Evolutionary conservation across 2,797 vertebrate genomes (phyloP).

Genomic region (Protonibea diacanthus): DNA sequence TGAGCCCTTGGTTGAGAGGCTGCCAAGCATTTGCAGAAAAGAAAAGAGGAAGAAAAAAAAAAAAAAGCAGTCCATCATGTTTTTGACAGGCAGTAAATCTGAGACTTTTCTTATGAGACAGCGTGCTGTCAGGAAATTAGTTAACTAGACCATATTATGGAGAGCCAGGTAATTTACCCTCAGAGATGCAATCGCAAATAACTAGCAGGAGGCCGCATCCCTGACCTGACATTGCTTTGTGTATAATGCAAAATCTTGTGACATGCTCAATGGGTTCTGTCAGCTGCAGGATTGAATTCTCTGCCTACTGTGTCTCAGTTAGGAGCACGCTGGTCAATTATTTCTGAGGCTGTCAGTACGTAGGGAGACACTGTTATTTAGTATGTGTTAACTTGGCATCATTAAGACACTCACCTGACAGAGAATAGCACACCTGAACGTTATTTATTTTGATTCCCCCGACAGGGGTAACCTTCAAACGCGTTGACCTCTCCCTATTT

Average conservation of each 20-base stretch:
- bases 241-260: slow-evolving; percentile 88
- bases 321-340: slow-evolving; percentile 90
- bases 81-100: slow-evolving; percentile 84
- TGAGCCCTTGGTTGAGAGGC: slow-evolving; percentile 73
- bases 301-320: slow-evolving; percentile 86
- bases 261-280: slow-evolving; percentile 89
- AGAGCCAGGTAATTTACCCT: slow-evolving; percentile 87
- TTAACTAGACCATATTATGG: slow-evolving; percentile 87
- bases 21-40: slow-evolving; percentile 75
- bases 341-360: slow-evolving; percentile 89
- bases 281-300: slow-evolving; percentile 89
- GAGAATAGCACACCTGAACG: slow-evolving; percentile 82
- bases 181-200: slow-evolving; percentile 85
- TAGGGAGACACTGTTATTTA: slow-evolving; percentile 88
- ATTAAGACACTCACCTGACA: slow-evolving; percentile 87
- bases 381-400: slow-evolving; percentile 90
- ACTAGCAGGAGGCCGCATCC: slow-evolving; percentile 85
- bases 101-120: slow-evolving; percentile 76
- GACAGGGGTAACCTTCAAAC: slow-evolving; percentile 86
- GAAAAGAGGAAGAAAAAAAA: slow-evolving; percentile 19
- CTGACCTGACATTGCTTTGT: slow-evolving; percentile 89
- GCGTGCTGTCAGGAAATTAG: slow-evolving; percentile 85
- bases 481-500: slow-evolving; percentile 81
- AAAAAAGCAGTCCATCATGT: slow-evolving; percentile 78
- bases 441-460: slow-evolving; percentile 86